A percentile compares a stretch with the other conserved stretches of the same genome.
Evolutionary conservation across 2,797 vertebrate species (phyloP).

Genomic region (Orientallactaga sibirica): DNA sequence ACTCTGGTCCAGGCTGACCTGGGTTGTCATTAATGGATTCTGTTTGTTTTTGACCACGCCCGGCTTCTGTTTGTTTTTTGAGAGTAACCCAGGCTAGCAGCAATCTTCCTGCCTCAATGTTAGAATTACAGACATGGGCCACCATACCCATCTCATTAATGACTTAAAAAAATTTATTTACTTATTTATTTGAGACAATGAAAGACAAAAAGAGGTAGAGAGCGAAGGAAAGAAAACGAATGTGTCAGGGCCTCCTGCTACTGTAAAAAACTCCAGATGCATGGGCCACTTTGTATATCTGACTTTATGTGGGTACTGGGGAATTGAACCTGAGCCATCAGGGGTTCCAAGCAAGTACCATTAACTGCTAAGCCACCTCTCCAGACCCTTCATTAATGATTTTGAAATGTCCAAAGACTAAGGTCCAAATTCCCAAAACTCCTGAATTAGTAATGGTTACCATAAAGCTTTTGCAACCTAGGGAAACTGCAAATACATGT

Average conservation of each 20-base stretch:
- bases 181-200: too few relatives aligned
- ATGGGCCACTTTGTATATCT: too few relatives aligned
- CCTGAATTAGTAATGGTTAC: neutral
- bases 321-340: too few relatives aligned
- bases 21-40: neutral
- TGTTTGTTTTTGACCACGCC: slow-evolving; percentile 32
- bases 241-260: too few relatives aligned
- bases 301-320: too few relatives aligned
- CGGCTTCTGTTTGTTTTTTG: slow-evolving; percentile 16
- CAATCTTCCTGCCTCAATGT: neutral
- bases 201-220: too few relatives aligned
- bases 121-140: neutral
- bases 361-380: too few relatives aligned
- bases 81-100: too few relatives aligned
- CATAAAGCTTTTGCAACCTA: neutral
- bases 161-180: slow-evolving; percentile 27
- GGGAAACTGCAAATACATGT: neutral
- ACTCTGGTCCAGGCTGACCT: too few relatives aligned
- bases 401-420: slow-evolving; percentile 37
- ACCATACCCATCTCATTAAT: neutral
- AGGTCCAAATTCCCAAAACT: neutral
- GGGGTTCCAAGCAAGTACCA: too few relatives aligned
- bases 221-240: too few relatives aligned
- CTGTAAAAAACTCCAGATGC: too few relatives aligned
- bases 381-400: neutral